Evolutionary conservation across 2,888 invertebrate genomes (phyloP).

Genomic region (Cryptus armator): DNA sequence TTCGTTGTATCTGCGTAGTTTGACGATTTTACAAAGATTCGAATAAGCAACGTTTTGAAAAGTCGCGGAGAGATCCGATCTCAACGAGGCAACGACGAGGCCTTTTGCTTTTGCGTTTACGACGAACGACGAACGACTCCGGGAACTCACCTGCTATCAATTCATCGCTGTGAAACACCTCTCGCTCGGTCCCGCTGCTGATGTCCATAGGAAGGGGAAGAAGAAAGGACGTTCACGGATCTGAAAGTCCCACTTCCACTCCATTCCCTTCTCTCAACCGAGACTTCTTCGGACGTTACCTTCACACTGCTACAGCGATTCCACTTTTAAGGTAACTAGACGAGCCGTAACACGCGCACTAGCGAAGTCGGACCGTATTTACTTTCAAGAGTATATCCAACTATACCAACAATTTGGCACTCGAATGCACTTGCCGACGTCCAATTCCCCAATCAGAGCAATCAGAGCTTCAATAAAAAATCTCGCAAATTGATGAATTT

Average conservation of each 20-base stretch:
- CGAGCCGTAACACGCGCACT: neutral
- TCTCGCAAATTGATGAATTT: neutral
- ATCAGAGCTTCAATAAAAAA: too few species aligned
- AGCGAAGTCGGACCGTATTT: neutral
- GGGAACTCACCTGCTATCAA: conserved; percentile 51
- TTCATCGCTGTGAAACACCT: conserved; percentile 54
- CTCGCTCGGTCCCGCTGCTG: conserved; percentile 43
- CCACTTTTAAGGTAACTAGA: conserved; percentile 50
- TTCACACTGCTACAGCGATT: conserved; percentile 42
- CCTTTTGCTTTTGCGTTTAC: conserved; percentile 57
- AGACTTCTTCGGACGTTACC: conserved; percentile 46
- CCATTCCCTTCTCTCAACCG: conserved; percentile 40
- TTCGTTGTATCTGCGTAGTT: neutral
- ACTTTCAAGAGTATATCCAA: neutral
- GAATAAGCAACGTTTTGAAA: conserved; percentile 10
- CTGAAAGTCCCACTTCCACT: conserved; percentile 68
- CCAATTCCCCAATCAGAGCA: neutral
- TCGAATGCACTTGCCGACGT: neutral
- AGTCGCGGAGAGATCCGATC: conserved; percentile 35
- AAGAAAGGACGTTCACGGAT: conserved; percentile 68
- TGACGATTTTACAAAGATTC: neutral
- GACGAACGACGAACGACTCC: conserved; percentile 41
- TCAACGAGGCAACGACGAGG: conserved; percentile 49
- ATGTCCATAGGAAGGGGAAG: conserved; percentile 62
- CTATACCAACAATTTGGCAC: neutral